Evolutionary conservation across 2,888 invertebrate species (phyloP), one percentile per base, ranked within the genome.

Genomic region (Acanthopleura granulata): DNA sequence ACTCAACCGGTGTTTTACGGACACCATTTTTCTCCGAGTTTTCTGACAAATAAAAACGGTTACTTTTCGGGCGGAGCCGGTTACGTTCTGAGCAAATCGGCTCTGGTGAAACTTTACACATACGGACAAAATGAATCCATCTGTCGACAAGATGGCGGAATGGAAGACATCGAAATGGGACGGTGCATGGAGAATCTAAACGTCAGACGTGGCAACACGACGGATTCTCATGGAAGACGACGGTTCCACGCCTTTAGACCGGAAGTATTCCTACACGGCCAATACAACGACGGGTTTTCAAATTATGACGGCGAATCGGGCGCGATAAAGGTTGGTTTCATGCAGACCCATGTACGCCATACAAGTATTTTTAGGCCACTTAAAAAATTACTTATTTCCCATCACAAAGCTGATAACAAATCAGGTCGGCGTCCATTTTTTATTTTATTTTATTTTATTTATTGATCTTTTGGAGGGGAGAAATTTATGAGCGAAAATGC

Each of bases 201-300:
- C 0, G 98, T 99, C 0, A 92, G 92, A 73, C 97, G 97, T 0
- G 96, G 95, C 82, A 98, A 98, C 89, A 94, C 96, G 0, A 92
- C 97, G 3, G 99, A 99, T 91, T 92, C 94, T 0, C 91, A 94
- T 27, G 94, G 95, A 0, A 93, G 97, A 16, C 96, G 96, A 0
- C 92, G 97, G 22, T 99, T 99, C 91, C 95, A 98, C 90, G 97
- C 98, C 0, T 97, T 99, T 91, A 94, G 95, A 1, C 98, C 99
- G 0, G 95, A 96, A 83, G 95, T 40, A 49, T 49, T 22, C 14
- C 18, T 71, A 1, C 50, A 40, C 27, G 71, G 71, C 16, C n/a
- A 30, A 9, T 71, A 29, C 27, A 18, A 18, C 6, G 22, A 16
- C n/a, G 1, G 30, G 40, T 71, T 29, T 25, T 3, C 1, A 3